Evolutionary conservation across 2,113 vertebrate genomes (phyloP), one percentile per base, ranked within the genome.

Genomic region (Chiloscyllium plagiosum): DNA sequence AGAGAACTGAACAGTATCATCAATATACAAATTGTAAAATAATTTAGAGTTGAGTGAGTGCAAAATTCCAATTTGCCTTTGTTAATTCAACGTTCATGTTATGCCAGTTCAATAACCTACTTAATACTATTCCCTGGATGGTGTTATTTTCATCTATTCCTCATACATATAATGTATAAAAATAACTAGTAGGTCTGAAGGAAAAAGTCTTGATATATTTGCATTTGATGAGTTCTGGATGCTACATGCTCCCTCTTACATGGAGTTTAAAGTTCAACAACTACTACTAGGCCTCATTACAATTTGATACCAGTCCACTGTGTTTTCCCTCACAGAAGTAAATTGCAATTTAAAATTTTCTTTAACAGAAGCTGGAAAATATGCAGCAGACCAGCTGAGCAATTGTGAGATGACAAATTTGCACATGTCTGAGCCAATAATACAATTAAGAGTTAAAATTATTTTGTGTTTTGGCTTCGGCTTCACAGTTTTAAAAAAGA

Each of bases 361-460:
- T n/a, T 68, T 37, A 65, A 93, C 61, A 37, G 33, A 68, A 17
- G 33, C 33, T 42, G 33, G 33, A 68, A 93, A 66, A 65, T 68
- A 93, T 93, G 33, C 33, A 65, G 61, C 33, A 93, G 66, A 42
- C n/a, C 89, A 92, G 89, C 89, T 92, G 89, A 92, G 37, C 89
- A 93, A 93, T 68, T 24, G 61, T 37, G 61, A 37, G n/a, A n/a
- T 29, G 22, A 3, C 33, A 68, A 66, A 66, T 83, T n/a, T 17
- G 19, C 33, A 68, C 17, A 56, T 2, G 2, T 66, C 19, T 7
- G 15, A 93, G 89, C 33, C 33, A 93, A 68, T 66, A 66, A 66
- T 42, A 33, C 56, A 65, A 92, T 93, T 95, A 72, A 52, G 94
- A 95, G 68, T 72, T 72, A 76, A 95, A 95, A 72, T 95, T 76